Percentiles rank a stretch among this genome's conserved stretches.
Conservation (phyloP, 2,797 vertebrate species). For the Cossypha polioptera region DNA sequence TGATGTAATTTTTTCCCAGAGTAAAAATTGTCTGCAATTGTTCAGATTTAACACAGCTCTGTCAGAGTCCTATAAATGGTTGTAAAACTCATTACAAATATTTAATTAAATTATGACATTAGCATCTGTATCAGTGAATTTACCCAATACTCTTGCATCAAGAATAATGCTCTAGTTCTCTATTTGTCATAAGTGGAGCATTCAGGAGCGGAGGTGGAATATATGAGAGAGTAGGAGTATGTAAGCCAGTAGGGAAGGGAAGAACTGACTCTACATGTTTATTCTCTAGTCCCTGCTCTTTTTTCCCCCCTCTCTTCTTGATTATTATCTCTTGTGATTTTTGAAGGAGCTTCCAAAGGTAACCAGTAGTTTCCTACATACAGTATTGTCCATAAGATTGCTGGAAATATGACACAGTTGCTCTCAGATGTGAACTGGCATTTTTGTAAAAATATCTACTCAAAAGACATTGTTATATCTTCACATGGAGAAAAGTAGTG, state of each 20-base stretch:
- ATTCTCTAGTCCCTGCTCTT: neutral
- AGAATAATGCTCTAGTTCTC: neutral
- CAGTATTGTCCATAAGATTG: neutral
- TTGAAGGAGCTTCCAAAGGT: neutral
- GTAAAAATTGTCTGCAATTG: neutral
- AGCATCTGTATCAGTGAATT: neutral
- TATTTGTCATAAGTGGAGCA: neutral
- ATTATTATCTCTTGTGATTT: neutral
- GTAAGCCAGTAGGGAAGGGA: neutral
- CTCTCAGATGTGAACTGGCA: neutral
- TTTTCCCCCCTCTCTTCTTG: accelerated
- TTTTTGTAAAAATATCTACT: neutral
- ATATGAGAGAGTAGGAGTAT: neutral
- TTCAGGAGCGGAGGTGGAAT: neutral
- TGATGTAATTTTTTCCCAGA: neutral
- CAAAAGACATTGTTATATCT: accelerated
- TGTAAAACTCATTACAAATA: neutral
- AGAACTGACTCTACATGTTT: neutral
- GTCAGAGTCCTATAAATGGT: neutral
- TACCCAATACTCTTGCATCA: neutral
- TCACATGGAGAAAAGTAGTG: neutral
- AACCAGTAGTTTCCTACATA: neutral
- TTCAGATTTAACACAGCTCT: neutral
- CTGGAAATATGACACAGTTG: neutral
- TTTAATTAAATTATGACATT: neutral